Percentiles rank a stretch among this genome's conserved stretches.
phyloP scores from a whole-genome alignment of 2,888 invertebrate species.

The Polylopha cassiicola region DNA sequence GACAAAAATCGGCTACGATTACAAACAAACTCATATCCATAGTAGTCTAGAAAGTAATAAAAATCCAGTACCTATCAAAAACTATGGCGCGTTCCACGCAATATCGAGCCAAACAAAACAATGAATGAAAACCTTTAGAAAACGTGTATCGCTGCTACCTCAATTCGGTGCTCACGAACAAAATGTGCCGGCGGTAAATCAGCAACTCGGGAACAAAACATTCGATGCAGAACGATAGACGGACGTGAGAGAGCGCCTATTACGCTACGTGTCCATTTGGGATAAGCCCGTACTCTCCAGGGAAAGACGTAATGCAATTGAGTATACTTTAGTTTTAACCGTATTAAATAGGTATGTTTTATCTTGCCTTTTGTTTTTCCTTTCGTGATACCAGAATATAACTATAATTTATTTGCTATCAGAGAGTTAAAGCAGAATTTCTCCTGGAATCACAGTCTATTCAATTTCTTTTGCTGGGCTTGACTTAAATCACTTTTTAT shows the following conservation, averaged over 20 bases:
- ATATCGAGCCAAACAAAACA: slow-evolving; percentile 14
- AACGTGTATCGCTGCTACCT: slow-evolving; percentile 26
- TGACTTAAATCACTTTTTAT: too few species aligned
- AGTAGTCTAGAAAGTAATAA: too few species aligned
- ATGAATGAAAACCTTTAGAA: slow-evolving; percentile 21
- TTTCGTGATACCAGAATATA: neutral
- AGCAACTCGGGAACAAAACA: slow-evolving; percentile 37
- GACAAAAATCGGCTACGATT: too few species aligned
- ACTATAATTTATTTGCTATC: slow-evolving; percentile 4
- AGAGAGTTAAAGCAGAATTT: too few species aligned
- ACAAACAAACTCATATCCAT: too few species aligned
- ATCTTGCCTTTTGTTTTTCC: slow-evolving; percentile 4
- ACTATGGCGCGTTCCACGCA: too few species aligned
- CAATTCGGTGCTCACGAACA: slow-evolving; percentile 38
- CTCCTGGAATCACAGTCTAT: too few species aligned
- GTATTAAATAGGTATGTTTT: neutral
- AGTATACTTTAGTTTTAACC: slow-evolving; percentile 3
- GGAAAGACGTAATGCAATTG: slow-evolving; percentile 5
- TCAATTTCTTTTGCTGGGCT: too few species aligned
- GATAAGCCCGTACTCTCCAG: neutral
- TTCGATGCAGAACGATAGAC: slow-evolving; percentile 32
- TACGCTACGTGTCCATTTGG: slow-evolving; percentile 22
- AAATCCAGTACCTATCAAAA: too few species aligned
- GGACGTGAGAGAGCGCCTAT: slow-evolving; percentile 42
- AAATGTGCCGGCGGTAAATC: slow-evolving; percentile 49